Conservation (phyloP, 2,113 vertebrate species). For the Aegithalos caudatus region DNA sequence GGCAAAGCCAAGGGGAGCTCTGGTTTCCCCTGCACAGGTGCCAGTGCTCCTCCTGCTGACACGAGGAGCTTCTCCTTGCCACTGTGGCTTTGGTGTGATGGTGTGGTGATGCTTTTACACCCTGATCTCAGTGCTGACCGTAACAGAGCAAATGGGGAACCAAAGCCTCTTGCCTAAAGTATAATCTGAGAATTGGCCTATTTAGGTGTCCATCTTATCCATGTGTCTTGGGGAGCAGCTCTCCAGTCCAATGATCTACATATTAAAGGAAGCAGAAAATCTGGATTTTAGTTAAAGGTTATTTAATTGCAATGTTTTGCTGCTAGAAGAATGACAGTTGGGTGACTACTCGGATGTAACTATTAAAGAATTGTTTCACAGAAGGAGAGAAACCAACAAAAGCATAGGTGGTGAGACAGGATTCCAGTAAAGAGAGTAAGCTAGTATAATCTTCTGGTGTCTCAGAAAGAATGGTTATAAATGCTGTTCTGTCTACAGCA, state of each 20-base stretch:
- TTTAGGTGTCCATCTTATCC: background rate
- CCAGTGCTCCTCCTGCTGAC: background rate
- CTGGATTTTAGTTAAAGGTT: background rate
- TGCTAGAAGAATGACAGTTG: background rate
- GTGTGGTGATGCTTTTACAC: background rate
- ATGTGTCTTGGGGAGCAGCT: background rate
- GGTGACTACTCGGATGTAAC: background rate
- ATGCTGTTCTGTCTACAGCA: conserved; percentile 9
- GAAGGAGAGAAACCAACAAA: background rate
- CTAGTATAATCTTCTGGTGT: background rate
- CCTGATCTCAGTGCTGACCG: background rate
- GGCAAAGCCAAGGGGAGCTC: background rate
- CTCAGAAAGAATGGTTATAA: conserved; percentile 1
- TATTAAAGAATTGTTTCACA: background rate
- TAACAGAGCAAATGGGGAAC: background rate
- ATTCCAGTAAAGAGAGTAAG: background rate
- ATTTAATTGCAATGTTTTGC: background rate
- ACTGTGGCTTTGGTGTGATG: background rate
- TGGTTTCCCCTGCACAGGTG: background rate
- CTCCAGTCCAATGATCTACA: background rate
- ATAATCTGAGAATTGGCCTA: background rate
- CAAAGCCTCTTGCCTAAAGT: background rate
- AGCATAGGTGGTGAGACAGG: background rate
- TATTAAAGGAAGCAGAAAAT: background rate
- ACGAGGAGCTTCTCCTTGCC: background rate